Conservation (phyloP, 2,888 invertebrate species). For the Ennomos fuscantarius region DNA sequence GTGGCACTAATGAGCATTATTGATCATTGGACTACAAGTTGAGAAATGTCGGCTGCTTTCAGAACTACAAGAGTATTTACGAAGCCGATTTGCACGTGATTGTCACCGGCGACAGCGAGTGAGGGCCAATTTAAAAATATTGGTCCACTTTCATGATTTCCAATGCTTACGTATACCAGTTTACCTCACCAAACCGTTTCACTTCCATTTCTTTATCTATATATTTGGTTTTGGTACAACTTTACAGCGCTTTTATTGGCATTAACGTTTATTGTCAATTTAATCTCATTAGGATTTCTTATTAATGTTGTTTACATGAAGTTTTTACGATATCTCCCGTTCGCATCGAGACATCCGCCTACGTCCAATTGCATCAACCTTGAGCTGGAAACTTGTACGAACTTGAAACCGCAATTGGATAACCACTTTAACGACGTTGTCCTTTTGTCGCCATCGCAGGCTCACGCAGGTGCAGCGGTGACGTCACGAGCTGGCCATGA, state of each 20-base stretch:
- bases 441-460: constrained; percentile 62
- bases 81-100: constrained; percentile 26
- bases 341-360: constrained; percentile 35
- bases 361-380: constrained; percentile 46
- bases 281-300: constrained; percentile 23
- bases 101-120: constrained; percentile 18
- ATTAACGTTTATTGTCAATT: constrained; percentile 17
- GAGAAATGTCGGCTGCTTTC: constrained; percentile 31
- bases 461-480: constrained; percentile 72
- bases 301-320: constrained; percentile 31
- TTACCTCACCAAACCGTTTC: constrained; percentile 14
- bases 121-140: constrained; percentile 30
- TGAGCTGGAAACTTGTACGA: constrained; percentile 62
- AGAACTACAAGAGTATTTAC: constrained; percentile 23
- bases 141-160: constrained; percentile 16
- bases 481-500: constrained; percentile 74
- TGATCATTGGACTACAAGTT: constrained; percentile 33
- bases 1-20: constrained; percentile 33
- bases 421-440: constrained; percentile 69
- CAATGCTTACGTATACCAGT: constrained; percentile 7
- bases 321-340: constrained; percentile 35
- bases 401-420: constrained; percentile 74
- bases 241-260: constrained; percentile 9
- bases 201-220: constrained; percentile 8
- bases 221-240: background rate